phyloP scores from a whole-genome alignment of 2,113 vertebrate species.

The Ictidomys tridecemlineatus region DNA sequence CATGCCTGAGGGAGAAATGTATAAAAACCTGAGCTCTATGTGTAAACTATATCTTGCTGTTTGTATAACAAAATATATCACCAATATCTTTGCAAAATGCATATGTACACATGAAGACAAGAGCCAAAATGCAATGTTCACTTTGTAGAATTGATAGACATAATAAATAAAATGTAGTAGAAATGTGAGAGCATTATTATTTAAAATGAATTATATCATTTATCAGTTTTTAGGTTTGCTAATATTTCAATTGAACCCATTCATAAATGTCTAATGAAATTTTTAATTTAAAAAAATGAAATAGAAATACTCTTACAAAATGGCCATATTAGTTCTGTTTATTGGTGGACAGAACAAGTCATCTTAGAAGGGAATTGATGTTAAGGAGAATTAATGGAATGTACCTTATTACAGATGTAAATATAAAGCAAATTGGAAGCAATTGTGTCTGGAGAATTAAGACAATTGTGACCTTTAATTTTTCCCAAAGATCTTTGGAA shows the following conservation, averaged over 20 bases:
- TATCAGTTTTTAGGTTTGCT: neutral
- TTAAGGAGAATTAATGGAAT: neutral
- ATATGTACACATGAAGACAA: neutral
- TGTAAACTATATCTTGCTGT: constrained; percentile 57
- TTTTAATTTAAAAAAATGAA: neutral
- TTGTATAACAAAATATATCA: constrained; percentile 71
- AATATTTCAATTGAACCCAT: constrained; percentile 7
- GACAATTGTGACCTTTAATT: neutral
- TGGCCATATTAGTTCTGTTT: neutral
- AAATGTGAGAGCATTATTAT: neutral
- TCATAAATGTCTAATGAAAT: neutral
- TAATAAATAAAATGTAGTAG: constrained; percentile 36
- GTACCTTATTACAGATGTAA: neutral
- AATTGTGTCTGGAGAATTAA: neutral
- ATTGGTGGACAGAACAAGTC: neutral
- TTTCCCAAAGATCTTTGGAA: neutral
- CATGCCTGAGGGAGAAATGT: constrained; percentile 53
- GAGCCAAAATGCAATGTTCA: neutral
- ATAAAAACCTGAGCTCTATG: constrained; percentile 42
- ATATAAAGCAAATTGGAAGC: neutral
- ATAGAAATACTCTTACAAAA: neutral
- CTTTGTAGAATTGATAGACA: neutral
- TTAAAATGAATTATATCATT: neutral
- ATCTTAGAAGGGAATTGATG: neutral
- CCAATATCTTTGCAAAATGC: constrained; percentile 24